Conservation (phyloP, 1,140 invertebrate genomes). For the Heliconius hermathena region DNA sequence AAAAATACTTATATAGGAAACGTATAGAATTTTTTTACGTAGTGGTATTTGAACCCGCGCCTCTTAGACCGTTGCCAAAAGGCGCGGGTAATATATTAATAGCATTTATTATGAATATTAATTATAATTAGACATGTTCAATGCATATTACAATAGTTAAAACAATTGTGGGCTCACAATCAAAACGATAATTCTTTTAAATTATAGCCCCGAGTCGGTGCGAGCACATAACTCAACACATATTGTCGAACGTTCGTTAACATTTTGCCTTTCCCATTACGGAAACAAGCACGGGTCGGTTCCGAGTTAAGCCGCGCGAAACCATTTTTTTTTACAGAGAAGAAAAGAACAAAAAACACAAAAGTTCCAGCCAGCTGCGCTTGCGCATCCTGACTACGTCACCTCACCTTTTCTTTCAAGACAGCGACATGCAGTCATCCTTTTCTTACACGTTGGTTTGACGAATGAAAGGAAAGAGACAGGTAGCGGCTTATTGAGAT, state of each 20-base stretch:
- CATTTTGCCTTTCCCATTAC: conserved; percentile 77
- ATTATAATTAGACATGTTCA: neutral
- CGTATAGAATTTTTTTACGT: too few relatives aligned
- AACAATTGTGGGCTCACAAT: conserved; percentile 61
- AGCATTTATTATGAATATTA: neutral
- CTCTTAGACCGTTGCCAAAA: too few relatives aligned
- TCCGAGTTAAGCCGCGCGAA: conserved; percentile 74
- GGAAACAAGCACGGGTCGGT: conserved; percentile 68
- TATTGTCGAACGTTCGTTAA: conserved; percentile 73
- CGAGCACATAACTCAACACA: conserved; percentile 65
- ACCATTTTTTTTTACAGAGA: conserved; percentile 67
- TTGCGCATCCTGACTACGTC: conserved; percentile 76
- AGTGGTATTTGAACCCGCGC: too few relatives aligned
- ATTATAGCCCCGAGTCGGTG: conserved; percentile 53
- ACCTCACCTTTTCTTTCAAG: conserved; percentile 70
- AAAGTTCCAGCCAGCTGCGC: conserved; percentile 79
- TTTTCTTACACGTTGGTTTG: conserved; percentile 44
- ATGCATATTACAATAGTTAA: conserved; percentile 39
- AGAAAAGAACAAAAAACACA: conserved; percentile 68
- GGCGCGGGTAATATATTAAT: too few relatives aligned
- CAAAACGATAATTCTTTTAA: conserved; percentile 61
- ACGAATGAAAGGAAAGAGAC: conserved; percentile 53
- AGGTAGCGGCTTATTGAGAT: conserved; percentile 52
- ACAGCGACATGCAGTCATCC: conserved; percentile 54
- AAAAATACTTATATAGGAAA: too few relatives aligned